A percentile compares a stretch with the other conserved stretches of the same genome.
phyloP scores from a whole-genome alignment of 2,797 vertebrate species.

The Sebastes reedi region DNA sequence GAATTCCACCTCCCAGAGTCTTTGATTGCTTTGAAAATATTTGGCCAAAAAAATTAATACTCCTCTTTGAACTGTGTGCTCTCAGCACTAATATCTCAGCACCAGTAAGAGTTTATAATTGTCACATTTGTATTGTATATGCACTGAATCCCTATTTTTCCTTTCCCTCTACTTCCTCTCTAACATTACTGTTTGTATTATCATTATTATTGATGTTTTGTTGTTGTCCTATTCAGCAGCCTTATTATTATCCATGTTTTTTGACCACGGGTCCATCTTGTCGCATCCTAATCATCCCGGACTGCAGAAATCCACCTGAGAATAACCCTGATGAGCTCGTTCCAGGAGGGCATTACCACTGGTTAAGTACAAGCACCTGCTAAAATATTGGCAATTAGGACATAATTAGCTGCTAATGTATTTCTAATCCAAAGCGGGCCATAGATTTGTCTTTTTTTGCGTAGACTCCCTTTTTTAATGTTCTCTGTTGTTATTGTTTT shows the following conservation, averaged over 20 bases:
- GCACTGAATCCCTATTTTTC: not conserved
- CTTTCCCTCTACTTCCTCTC: not conserved
- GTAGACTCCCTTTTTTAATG: slow-evolving; percentile 96
- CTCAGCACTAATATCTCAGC: slow-evolving; percentile 35
- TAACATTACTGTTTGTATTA: not conserved
- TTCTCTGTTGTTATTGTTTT: slow-evolving; percentile 88
- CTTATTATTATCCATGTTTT: slow-evolving; percentile 59
- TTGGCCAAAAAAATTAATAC: slow-evolving; percentile 62
- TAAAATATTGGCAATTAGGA: slow-evolving; percentile 99
- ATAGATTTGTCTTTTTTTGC: slow-evolving; percentile 93
- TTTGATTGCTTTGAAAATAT: slow-evolving; percentile 76
- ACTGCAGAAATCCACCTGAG: slow-evolving; percentile 85
- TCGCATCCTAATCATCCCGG: slow-evolving; percentile 74
- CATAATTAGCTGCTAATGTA: slow-evolving; percentile 99
- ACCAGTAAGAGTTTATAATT: slow-evolving; percentile 25
- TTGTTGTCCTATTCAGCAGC: slow-evolving; percentile 19
- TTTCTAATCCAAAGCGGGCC: slow-evolving; percentile 98
- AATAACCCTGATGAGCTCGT: slow-evolving; percentile 88
- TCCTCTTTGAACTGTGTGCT: slow-evolving; percentile 49
- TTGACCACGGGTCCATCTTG: slow-evolving; percentile 71
- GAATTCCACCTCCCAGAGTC: slow-evolving; percentile 67
- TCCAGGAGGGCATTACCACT: slow-evolving; percentile 92
- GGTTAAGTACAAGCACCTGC: slow-evolving; percentile 99
- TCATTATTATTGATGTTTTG: not conserved
- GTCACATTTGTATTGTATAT: not conserved